A percentile compares a stretch with the other conserved stretches of the same genome.
phyloP scores from a whole-genome alignment of 2,888 invertebrate genomes.

The Cyaniris semiargus region DNA sequence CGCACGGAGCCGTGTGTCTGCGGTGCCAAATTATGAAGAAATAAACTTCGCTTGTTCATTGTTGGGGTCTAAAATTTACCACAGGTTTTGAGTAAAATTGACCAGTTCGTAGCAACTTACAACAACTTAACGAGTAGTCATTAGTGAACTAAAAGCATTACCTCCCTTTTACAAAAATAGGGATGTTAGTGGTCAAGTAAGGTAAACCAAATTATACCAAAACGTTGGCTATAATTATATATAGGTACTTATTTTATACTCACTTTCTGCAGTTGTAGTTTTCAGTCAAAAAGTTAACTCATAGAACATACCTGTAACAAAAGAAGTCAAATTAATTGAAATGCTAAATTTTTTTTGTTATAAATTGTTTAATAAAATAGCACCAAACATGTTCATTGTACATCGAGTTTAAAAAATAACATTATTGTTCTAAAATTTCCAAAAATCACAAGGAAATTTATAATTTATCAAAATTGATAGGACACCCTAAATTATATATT shows the following conservation, averaged over 20 bases:
- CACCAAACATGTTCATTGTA: neutral
- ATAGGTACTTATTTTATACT: neutral
- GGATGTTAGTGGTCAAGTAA: neutral
- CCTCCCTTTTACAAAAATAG: too few relatives aligned
- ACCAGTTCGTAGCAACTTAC: neutral
- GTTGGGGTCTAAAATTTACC: neutral
- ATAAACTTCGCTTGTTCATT: slow-evolving; percentile 29
- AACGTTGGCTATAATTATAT: neutral
- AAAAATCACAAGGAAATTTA: neutral
- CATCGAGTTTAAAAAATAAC: neutral
- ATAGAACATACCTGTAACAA: slow-evolving; percentile 40
- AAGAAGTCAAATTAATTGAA: slow-evolving; percentile 27
- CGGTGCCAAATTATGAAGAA: slow-evolving; percentile 34
- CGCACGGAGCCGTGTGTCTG: too few relatives aligned
- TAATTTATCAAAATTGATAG: neutral
- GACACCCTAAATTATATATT: neutral
- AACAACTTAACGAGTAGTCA: neutral
- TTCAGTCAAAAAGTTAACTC: neutral
- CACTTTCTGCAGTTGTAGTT: neutral
- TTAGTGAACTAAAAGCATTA: neutral
- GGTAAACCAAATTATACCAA: neutral
- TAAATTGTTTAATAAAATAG: neutral
- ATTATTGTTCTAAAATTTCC: neutral
- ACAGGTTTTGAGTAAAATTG: neutral
- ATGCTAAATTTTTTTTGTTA: too few relatives aligned